These are phyloP conservation scores for Muricea muricata DNA, from an alignment of 92 coral and sea anemone species.

Conservation along the genomic window DNA sequence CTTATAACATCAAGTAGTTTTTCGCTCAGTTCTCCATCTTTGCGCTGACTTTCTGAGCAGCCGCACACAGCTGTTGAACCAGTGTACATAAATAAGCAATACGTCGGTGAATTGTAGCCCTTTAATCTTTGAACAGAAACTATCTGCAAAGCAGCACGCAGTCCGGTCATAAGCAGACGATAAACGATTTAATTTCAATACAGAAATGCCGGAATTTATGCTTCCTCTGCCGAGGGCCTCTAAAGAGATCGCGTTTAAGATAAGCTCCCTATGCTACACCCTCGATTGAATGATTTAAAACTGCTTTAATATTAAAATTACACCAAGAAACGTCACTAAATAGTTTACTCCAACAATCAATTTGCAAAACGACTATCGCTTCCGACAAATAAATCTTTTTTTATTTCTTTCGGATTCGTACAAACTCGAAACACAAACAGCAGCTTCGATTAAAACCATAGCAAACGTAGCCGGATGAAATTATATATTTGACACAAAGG, in stretches of 20 bases:
- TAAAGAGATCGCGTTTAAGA: not conserved
- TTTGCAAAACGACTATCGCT: not conserved
- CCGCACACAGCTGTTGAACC: not conserved
- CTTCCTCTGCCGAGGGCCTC: not conserved
- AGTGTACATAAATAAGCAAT: too few species aligned
- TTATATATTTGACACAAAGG: not conserved
- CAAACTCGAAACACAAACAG: not conserved
- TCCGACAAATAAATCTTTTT: not conserved
- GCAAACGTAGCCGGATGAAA: too few species aligned
- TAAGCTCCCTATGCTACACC: not conserved
- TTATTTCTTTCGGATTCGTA: not conserved
- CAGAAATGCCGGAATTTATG: not conserved
- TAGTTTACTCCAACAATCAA: not conserved
- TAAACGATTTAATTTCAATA: not conserved
- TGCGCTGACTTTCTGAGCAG: not conserved
- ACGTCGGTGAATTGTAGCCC: not conserved
- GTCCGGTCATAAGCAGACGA: not conserved
- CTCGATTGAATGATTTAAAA: not conserved
- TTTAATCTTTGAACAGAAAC: not conserved
- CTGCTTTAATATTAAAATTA: not conserved
- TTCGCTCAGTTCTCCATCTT: too few species aligned
- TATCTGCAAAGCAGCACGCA: not conserved
- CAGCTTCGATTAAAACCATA: not conserved
- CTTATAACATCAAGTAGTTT: too few species aligned
- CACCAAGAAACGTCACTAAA: not conserved